Evolutionary conservation across 2,113 vertebrate species (phyloP), one percentile per base, ranked within the genome.

Genomic region (Engraulis encrasicolus): DNA sequence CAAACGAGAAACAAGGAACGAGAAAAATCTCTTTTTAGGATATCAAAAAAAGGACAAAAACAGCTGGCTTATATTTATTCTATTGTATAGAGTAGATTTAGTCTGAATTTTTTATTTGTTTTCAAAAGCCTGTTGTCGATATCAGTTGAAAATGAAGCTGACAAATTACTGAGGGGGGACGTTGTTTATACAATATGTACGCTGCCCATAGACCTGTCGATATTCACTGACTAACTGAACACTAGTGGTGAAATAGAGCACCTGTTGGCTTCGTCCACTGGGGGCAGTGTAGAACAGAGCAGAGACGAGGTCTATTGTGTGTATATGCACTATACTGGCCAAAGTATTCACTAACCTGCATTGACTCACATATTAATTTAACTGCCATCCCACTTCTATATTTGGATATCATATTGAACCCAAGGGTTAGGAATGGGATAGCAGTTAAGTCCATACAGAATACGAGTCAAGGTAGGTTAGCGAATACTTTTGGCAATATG

Each of bases 51-150:
- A 77, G 66, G 85, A 83, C 79, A 45, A 86, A 45, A 86, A 78
- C 77, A 87, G 84, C 83, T 81, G 78, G 81, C 54, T 78, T 85
- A 83, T 89, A 84, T 87, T 85, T 85, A 85, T 87, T 85, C 79
- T 87, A 74, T 84, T 74, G 40, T 74, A 80, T 87, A 84, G 84
- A n/a, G 40, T 87, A 87, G 88, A 80, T 40, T n/a, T 83, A 89
- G 86, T 83, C 40, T 83, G 58, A 82, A 79, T 85, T 74, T 14
- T 74, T 74, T 74, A 3, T 74, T 74, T 74, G 31, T 23, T 74
- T 74, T 78, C 84, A 78, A 50, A 84, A 84, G 71, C 74, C 27
- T 81, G 81, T 80, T 84, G n/a, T n/a, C n/a, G 66, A 87, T 61
- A 78, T 61, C 15, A 80, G 80, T 66, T n/a, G n/a, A 80, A 80